Evolutionary conservation across 2,113 vertebrate genomes (phyloP), one percentile per base, ranked within the genome.

Genomic region (Condylura cristata): DNA sequence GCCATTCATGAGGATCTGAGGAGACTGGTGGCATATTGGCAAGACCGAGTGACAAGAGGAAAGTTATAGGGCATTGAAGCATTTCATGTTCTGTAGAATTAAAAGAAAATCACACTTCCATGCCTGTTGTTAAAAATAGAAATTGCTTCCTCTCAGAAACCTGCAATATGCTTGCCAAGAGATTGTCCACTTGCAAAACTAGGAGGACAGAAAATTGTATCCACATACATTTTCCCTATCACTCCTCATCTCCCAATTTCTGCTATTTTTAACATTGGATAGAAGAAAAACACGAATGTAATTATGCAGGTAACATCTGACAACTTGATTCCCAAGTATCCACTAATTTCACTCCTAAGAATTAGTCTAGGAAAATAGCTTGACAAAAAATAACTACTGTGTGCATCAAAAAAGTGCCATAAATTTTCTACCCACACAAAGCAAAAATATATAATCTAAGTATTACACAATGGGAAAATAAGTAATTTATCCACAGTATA

Each of bases 61-160:
- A 76, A 85, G 61, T 22, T 68, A 78, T 0, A 34, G 30, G 4
- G 82, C 34, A 78, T 24, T 63, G 48, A 96, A 66, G 46, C 81
- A 84, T 70, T 93, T 70, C 39, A 22, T 14, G 26, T 78, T 87
- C 66, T 34, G 63, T 41, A 90, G 48, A 82, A 60, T 66, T 93
- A 51, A 51, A 6, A 93, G 90, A 87, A 81, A 65, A 48, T 11
- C 20, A 84, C 79, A 24, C 53, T 96, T 90, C 63, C 84, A 74
- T 63, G 56, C 26, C 79, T 91, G 41, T 78, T 78, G 32, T 48
- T 70, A 72, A 85, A 94, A 89, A 90, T 41, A 85, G 90, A 86
- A 91, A 87, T 63, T 2, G 17, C 58, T 85, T 95, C 84, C 9
- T 93, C n/a, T 84, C 37, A 39, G 72, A 95, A 89, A 39, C 2